Percentiles rank a stretch among this genome's conserved stretches.
Evolutionary conservation across 2,888 invertebrate genomes (phyloP).

Genomic region (Pomacea canaliculata): DNA sequence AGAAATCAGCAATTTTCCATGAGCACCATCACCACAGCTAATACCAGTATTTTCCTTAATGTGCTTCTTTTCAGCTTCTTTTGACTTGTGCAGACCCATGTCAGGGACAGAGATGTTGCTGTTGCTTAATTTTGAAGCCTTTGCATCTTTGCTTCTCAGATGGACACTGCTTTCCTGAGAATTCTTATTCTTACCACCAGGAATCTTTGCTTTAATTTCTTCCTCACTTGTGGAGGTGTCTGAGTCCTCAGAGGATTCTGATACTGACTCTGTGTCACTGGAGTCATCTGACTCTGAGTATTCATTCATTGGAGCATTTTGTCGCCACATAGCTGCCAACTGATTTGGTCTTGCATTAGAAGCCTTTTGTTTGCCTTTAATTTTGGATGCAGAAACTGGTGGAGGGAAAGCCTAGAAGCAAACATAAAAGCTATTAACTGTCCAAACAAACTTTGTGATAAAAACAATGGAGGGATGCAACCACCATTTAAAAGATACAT

Average conservation of each 20-base stretch:
- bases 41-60: background rate
- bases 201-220: background rate
- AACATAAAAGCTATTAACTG: background rate
- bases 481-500: too few relatives aligned
- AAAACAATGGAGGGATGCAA: too few relatives aligned
- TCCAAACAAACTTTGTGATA: background rate
- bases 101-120: background rate
- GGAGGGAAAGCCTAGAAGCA: constrained; percentile 32
- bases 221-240: constrained; percentile 30
- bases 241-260: constrained; percentile 29
- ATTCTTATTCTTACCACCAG: background rate
- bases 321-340: constrained; percentile 37
- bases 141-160: background rate
- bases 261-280: constrained; percentile 32
- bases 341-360: constrained; percentile 20
- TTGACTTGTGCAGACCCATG: background rate
- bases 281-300: constrained; percentile 34
- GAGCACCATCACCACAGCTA: background rate
- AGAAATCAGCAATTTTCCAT: background rate
- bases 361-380: background rate
- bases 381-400: constrained; percentile 12
- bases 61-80: background rate
- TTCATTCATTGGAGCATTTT: constrained; percentile 33
- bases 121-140: background rate
- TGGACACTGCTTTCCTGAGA: background rate